Evolutionary conservation across 1,140 invertebrate genomes (phyloP), one percentile per base, ranked within the genome.

Genomic region (Neelides sp.): DNA sequence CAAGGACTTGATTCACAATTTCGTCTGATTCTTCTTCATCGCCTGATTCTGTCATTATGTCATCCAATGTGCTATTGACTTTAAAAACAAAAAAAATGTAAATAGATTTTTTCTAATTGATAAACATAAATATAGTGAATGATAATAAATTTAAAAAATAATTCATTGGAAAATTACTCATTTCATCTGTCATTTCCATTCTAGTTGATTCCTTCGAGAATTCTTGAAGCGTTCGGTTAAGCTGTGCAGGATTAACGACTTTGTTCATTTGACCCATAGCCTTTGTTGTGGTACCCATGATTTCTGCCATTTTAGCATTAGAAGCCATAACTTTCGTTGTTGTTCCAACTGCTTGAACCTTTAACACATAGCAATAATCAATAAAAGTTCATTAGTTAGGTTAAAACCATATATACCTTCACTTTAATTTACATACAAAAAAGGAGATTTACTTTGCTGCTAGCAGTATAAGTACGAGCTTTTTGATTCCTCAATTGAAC

Each of bases 161-260:
- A n/a, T n/a, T n/a, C n/a, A n/a, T n/a, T n/a, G n/a, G 17, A 1
- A 35, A 54, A 77, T 74, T 74, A 87, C 83, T 89, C 79, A 92
- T 85, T 74, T 94, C 89, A 69, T 92, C 88, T 8, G 85, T 85
- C 86, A 94, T 92, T 57, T 84, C 85, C 83, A 94, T 87, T 66
- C 85, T 86, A 62, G 79, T 79, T 62, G 79, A 79, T 43, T 85
- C 83, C 64, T 78, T 78, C 63, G 78, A 75, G 69, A 94, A 94
- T 12, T 84, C 79, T 60, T 80, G 75, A 73, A 91, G 78, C 41
- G 80, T 83, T 57, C 80, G 79, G 3, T 79, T 78, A 19, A 91
- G 76, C 64, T 87, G 77, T 64, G 83, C 78, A 27, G 89, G 84
- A 55, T 88, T 85, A 78, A 92, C 80, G 3, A 87, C 69, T 63